phyloP scores from a whole-genome alignment of 1,140 invertebrate species.

The Ylistrum balloti region DNA sequence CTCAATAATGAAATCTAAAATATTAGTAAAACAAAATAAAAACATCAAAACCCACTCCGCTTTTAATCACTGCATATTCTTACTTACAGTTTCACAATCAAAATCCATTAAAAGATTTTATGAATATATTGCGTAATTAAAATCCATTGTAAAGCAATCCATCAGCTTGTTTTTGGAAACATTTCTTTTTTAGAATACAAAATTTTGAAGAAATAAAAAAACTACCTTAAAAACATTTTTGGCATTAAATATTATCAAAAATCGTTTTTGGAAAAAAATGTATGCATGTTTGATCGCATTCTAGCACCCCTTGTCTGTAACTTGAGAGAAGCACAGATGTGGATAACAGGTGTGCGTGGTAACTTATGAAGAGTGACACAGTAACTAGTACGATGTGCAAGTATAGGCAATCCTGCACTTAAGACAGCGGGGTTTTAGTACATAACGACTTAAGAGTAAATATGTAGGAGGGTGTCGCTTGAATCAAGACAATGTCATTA shows the following conservation, averaged over 20 bases:
- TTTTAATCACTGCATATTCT: conserved; percentile 28
- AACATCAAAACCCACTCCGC: conserved; percentile 6
- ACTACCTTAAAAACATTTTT: no score
- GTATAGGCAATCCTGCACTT: not conserved
- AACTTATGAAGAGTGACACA: not conserved
- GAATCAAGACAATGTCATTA: not conserved
- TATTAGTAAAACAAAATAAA: conserved; percentile 28
- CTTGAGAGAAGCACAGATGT: not conserved
- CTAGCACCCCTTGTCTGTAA: not conserved
- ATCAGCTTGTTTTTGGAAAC: not conserved
- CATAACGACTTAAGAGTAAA: not conserved
- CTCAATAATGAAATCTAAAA: conserved; percentile 5
- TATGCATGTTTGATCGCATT: not conserved
- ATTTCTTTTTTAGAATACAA: not conserved
- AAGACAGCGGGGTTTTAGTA: not conserved
- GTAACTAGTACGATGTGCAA: not conserved
- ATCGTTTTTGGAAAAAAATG: not conserved
- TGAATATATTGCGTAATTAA: not conserved
- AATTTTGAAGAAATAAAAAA: no score
- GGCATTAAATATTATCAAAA: not conserved
- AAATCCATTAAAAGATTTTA: not conserved
- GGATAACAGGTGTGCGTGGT: not conserved
- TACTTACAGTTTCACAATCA: not conserved
- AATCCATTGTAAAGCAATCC: not conserved
- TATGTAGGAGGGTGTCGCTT: not conserved